Base-by-base conservation (phyloP, 2,113 vertebrate species). In the Gallinago paraguaiae region DNA sequence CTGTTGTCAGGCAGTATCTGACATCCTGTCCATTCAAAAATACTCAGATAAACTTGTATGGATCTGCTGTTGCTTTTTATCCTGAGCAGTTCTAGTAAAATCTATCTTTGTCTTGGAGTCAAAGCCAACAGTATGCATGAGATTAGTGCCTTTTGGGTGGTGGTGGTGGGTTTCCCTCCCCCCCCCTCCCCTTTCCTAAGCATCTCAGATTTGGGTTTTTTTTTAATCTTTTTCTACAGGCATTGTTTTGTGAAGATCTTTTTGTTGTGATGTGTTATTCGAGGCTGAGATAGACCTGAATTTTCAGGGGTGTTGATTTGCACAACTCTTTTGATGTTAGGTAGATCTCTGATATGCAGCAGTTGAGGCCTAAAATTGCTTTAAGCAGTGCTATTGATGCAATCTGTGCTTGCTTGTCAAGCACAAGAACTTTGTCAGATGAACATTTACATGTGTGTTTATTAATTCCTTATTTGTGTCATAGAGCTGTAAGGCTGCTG, bases 1-100 rank as follows among this genome's bases (percentile, higher is more conserved):
- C 91, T 95, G 95, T 95, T 95, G 93, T 91, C 93, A 96, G 78
- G 83, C 95, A 60, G 81, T 84, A 82, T 97, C 57, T 93, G 80
- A 89, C 91, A 86, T 78, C 77, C 65, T 91, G 91, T 95, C 94
- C 91, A 57, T 95, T 97, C 81, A 97, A 11, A 95, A 95, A 92
- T 89, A 93, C 74, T 75, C 37, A 2, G 54, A 94, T 71, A n/a
- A 50, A 54, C 87, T 68, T 63, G 45, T 59, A 39, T 65, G 75
- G 88, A 63, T 43, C 61, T 81, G 67, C 41, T 78, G 70, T 9
- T 90, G 68, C 3, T 74, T 92, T 83, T 70, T 35, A 65, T 86
- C 56, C 64, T 71, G 60, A 80, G 33, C 51, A 37, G 56, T 91
- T 82, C 56, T 71, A 92, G 50, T 78, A 78, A 84, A 68, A 64